Evolutionary conservation across 2,797 vertebrate genomes (phyloP).

Genomic region (Pseudocheirus occidentalis): DNA sequence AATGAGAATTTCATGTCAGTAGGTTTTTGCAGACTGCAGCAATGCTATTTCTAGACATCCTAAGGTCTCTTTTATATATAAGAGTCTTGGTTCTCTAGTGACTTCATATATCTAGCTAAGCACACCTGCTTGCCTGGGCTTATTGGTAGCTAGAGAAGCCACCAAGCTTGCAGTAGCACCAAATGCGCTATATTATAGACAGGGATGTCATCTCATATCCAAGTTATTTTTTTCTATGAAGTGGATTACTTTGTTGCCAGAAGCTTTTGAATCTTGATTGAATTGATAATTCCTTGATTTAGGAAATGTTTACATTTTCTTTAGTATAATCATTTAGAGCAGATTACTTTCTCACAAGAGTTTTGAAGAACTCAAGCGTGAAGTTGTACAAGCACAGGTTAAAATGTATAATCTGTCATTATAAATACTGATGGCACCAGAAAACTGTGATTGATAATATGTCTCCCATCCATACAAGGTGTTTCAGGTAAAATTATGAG

Average conservation of each 20-base stretch:
- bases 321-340: background rate
- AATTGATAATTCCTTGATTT: background rate
- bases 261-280: background rate
- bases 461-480: background rate
- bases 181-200: background rate
- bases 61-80: conserved; percentile 66
- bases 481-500: background rate
- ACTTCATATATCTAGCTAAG: conserved; percentile 66
- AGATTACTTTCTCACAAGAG: background rate
- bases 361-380: background rate
- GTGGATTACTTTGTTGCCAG: background rate
- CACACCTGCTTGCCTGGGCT: conserved; percentile 60
- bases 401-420: background rate
- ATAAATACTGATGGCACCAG: background rate
- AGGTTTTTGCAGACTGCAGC: conserved; percentile 70
- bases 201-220: background rate
- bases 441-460: background rate
- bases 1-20: conserved; percentile 75
- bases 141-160: conserved; percentile 58
- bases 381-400: background rate
- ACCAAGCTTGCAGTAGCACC: conserved; percentile 24
- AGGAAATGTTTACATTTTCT: background rate
- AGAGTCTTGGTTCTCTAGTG: conserved; percentile 65
- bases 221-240: background rate
- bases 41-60: conserved; percentile 76